A percentile compares a stretch with the other conserved stretches of the same genome.
Conservation (phyloP, 2,888 invertebrate species). For the Ceriagrion tenellum region DNA sequence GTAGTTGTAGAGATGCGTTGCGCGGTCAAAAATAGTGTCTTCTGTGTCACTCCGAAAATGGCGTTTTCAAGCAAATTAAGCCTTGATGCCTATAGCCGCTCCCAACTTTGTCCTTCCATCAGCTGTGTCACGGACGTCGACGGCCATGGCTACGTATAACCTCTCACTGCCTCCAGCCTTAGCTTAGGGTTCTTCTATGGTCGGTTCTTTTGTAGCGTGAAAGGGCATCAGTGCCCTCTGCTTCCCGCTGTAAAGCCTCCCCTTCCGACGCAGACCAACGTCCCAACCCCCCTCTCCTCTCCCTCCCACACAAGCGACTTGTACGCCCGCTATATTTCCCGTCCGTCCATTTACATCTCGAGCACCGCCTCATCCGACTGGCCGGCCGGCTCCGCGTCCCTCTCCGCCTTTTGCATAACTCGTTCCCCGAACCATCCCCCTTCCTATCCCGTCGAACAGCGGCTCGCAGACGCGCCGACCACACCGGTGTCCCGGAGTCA, state of each 20-base stretch:
- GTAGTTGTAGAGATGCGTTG: too few relatives aligned
- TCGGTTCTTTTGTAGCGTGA: too few relatives aligned
- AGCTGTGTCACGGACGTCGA: too few relatives aligned
- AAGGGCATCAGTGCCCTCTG: background rate
- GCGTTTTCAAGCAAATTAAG: too few relatives aligned
- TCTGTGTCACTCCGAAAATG: too few relatives aligned
- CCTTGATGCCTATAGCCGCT: too few relatives aligned
- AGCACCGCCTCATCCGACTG: background rate
- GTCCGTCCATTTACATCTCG: background rate
- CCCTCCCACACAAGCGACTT: background rate
- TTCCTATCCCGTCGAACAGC: background rate
- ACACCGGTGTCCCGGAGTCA: background rate
- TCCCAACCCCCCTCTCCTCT: background rate
- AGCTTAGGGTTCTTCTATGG: too few relatives aligned
- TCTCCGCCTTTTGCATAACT: constrained; percentile 8
- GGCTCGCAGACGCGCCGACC: background rate
- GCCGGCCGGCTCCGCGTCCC: background rate
- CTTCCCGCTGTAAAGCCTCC: background rate
- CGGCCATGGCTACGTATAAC: too few relatives aligned
- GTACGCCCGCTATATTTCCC: background rate
- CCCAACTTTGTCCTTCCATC: too few relatives aligned
- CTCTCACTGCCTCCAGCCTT: too few relatives aligned
- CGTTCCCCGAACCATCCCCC: background rate
- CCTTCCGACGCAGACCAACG: background rate
- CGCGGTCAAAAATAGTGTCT: too few relatives aligned